phyloP scores from a whole-genome alignment of 1,140 invertebrate species.

The Drosophila insularis region DNA sequence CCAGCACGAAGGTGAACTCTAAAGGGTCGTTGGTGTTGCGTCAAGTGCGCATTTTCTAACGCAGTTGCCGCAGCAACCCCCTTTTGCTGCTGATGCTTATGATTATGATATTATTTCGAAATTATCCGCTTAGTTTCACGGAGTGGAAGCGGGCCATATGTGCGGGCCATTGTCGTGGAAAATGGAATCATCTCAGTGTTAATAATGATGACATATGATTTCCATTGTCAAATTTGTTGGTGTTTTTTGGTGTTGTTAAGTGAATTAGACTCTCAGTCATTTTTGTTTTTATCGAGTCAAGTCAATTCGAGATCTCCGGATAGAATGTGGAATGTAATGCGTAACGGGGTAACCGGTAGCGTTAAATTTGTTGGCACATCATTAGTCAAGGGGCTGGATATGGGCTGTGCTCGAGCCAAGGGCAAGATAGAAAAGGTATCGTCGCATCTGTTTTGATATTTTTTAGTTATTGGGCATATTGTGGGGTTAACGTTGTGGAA shows the following conservation, averaged over 20 bases:
- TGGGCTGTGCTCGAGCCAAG: slow-evolving; percentile 1
- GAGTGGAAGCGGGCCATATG: slow-evolving; percentile 73
- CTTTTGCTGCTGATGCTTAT: slow-evolving; percentile 53
- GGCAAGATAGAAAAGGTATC: slow-evolving; percentile 10
- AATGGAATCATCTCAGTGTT: slow-evolving; percentile 82
- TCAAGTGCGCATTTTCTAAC: slow-evolving; percentile 72
- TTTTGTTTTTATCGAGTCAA: slow-evolving; percentile 55
- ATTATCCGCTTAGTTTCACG: slow-evolving; percentile 81
- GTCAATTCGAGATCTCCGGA: slow-evolving; percentile 30
- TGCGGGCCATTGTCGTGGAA: slow-evolving; percentile 62
- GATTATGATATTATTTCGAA: slow-evolving; percentile 82
- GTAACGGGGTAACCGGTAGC: slow-evolving; percentile 62
- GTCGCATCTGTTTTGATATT: slow-evolving; percentile 77
- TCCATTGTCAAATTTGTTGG: slow-evolving; percentile 79
- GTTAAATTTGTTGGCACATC: slow-evolving; percentile 81
- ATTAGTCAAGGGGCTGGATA: slow-evolving; percentile 65
- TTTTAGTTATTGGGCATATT: slow-evolving; percentile 13
- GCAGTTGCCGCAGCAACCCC: slow-evolving; percentile 53
- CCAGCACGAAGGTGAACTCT: slow-evolving; percentile 1
- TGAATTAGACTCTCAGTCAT: slow-evolving; percentile 78
- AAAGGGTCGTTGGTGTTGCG: slow-evolving; percentile 24
- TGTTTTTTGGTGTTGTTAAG: slow-evolving; percentile 54
- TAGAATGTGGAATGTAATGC: slow-evolving; percentile 4
- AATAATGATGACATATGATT: slow-evolving; percentile 83
- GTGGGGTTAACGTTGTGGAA: slow-evolving; percentile 20